Evolutionary conservation across 2,888 invertebrate genomes (phyloP).

Genomic region (Oscheius myriophilus): DNA sequence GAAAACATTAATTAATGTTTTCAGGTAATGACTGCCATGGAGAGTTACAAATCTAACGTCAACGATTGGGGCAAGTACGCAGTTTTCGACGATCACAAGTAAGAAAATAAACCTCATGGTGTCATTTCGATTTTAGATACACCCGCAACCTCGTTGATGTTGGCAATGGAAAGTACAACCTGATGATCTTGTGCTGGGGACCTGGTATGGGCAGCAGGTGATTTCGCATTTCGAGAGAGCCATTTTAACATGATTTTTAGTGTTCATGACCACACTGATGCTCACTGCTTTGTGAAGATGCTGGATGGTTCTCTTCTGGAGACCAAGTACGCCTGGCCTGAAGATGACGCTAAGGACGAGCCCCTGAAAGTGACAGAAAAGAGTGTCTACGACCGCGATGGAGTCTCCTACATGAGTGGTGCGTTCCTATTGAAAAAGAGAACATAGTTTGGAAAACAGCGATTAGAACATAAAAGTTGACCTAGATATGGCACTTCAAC

Average conservation of each 20-base stretch:
- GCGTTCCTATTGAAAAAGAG: slow-evolving; percentile 43
- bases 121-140: slow-evolving; percentile 77
- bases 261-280: slow-evolving; percentile 94
- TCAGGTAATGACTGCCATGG: slow-evolving; percentile 77
- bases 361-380: slow-evolving; percentile 79
- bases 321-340: slow-evolving; percentile 85
- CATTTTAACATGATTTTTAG: slow-evolving; percentile 72
- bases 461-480: not conserved
- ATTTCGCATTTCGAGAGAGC: slow-evolving; percentile 3
- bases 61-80: slow-evolving; percentile 93
- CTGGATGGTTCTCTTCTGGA: slow-evolving; percentile 85
- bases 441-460: not conserved
- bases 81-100: slow-evolving; percentile 85
- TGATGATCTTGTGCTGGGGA: slow-evolving; percentile 98
- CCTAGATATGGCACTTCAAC: not conserved
- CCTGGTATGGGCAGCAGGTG: slow-evolving; percentile 80
- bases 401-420: slow-evolving; percentile 96
- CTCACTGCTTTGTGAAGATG: slow-evolving; percentile 95
- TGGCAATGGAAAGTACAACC: slow-evolving; percentile 95
- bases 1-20: not conserved
- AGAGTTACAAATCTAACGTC: slow-evolving; percentile 85
- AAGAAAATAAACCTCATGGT: slow-evolving; percentile 16
- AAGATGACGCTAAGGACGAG: slow-evolving; percentile 69
- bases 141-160: slow-evolving; percentile 93
- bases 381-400: slow-evolving; percentile 79